Evolutionary conservation across 2,888 invertebrate species (phyloP), one percentile per base, ranked within the genome.

Genomic region (Myathropa florea): DNA sequence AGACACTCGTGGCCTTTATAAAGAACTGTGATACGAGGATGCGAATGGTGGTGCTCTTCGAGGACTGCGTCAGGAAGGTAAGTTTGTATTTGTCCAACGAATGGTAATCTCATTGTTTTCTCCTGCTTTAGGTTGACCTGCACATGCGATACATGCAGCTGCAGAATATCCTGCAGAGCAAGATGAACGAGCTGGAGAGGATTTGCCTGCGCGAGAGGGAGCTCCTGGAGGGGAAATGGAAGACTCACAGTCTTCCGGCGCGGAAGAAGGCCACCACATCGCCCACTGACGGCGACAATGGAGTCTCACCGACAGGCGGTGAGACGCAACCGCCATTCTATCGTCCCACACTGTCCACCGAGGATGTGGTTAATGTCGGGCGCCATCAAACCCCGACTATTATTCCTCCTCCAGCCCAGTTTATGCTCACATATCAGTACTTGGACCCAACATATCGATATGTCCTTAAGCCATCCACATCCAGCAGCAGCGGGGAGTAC

Each of bases 1-100:
- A 97, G 91, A 96, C 97, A 68, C 94, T 99, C 88, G 98, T 99
- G n/a, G 95, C 95, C 90, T 97, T 97, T 90, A 98, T 99, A 89
- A 97, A 97, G 93, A 95, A 95, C 91, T 97, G 98, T 93, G 97
- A 97, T 91, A 94, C 96, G 24, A 94, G 97, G 88, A 97, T 99
- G 97, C 95, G 98, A 72, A 97, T 98, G 96, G 98, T 98, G 28
- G 98, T 99, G 14, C 95, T 98, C 46, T 98, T 98, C 91, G 98
- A 99, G 93, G 98, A 99, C 92, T 98, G 98, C 90, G 98, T 98
- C 0, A 95, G 97, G 83, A 99, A 98, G 94, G 97, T 97, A 91
- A 89, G 89, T 28, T n/a, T 63, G 14, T 21, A 0, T 0, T 57
- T 57, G 23, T 53, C 4, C 10, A n/a, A 4, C 12, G 4, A 39